Evolutionary conservation across 1,140 invertebrate species (phyloP).

Genomic region (Elymnias hypermnestra): DNA sequence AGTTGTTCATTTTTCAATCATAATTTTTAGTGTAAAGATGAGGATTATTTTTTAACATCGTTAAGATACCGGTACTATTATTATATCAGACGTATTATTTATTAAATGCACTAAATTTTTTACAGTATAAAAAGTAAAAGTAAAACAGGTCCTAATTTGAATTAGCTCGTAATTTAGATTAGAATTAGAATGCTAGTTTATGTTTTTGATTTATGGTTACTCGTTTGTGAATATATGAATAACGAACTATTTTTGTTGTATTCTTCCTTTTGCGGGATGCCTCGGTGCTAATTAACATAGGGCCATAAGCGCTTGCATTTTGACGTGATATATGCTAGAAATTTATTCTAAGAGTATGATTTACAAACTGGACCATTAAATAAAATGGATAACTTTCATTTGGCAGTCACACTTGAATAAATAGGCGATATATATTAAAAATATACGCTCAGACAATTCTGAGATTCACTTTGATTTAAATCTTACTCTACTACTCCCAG

Average conservation of each 20-base stretch:
- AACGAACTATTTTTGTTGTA: neutral
- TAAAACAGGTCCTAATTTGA: too few relatives aligned
- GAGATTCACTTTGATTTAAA: neutral
- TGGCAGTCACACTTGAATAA: conserved; percentile 2
- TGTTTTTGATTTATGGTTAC: neutral
- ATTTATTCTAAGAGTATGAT: conserved; percentile 38
- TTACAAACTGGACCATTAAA: conserved; percentile 35
- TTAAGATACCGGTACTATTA: too few relatives aligned
- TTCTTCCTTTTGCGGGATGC: conserved; percentile 2
- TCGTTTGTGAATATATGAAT: neutral
- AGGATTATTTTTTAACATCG: too few relatives aligned
- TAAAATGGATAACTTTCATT: conserved; percentile 27
- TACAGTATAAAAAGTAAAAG: too few relatives aligned
- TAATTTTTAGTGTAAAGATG: too few relatives aligned
- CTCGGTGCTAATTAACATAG: conserved; percentile 44
- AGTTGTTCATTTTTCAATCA: too few relatives aligned
- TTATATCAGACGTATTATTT: too few relatives aligned
- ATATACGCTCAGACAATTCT: too few relatives aligned
- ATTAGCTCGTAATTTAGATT: too few relatives aligned
- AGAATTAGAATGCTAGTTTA: too few relatives aligned
- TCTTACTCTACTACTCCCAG: neutral
- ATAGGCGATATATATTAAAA: neutral
- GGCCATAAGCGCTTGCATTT: conserved; percentile 32
- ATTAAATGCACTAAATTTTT: too few relatives aligned
- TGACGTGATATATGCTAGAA: conserved; percentile 44